Evolutionary conservation across 2,888 invertebrate genomes (phyloP), one percentile per base, ranked within the genome.

Genomic region (Aphodius sticticus): DNA sequence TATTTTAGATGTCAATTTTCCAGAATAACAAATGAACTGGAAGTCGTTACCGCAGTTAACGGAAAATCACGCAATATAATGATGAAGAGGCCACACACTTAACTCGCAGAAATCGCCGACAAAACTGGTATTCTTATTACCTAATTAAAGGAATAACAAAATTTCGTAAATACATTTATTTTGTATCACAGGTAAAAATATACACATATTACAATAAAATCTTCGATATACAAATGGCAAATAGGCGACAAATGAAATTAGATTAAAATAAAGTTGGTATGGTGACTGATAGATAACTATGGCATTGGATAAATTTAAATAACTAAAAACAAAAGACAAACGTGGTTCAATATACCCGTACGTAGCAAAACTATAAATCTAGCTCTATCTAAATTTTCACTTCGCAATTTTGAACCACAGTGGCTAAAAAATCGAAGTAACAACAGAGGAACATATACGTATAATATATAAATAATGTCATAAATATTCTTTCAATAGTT

Each of bases 111-210:
- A 53, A 9, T 9, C 7, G 9, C 53, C 12, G 53, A 53, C 26
- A 26, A 26, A 26, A 26, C 26, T 26, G 26, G 53, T 53, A 9
- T 12, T 53, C 53, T 53, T 53, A 53, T 53, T 9, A 53, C 9
- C 53, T 53, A 53, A 53, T 53, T 5, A 12, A 53, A 53, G 1
- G 53, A 53, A 26, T 1, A 53, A 53, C 53, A 12, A 12, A 12
- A 15, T 14, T 76, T 69, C 69, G 76, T 76, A 76, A 76, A 76
- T 76, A 76, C 76, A 76, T 76, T 76, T 76, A 76, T 76, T 53
- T 53, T 53, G 2, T 76, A 76, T 76, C 76, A 76, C 76, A 76
- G 76, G 76, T 76, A 76, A 76, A 76, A 76, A 76, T 76, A 76
- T 76, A 76, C 76, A 76, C 69, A 69, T 76, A 53, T 53, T 53